These are phyloP conservation scores for Sipunculus nudus DNA, from an alignment of 2,888 invertebrate genomes.

Conservation along the genomic window DNA sequence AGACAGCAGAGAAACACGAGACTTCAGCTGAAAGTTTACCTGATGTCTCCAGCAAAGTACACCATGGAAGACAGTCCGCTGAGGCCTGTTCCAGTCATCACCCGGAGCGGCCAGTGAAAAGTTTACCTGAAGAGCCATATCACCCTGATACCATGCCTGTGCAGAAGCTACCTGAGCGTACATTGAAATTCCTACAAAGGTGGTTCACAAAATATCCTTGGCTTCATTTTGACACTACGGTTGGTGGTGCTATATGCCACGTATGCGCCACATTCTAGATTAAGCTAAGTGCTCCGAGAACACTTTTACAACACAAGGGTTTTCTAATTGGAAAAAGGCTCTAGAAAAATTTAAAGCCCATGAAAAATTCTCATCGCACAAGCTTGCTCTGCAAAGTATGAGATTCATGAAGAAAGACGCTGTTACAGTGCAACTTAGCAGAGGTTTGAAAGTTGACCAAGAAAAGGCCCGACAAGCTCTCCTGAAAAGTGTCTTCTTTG, in stretches of 20 bases:
- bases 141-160: not conserved
- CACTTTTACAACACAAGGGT: not conserved
- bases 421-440: not conserved
- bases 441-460: not conserved
- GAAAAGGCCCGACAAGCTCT: not conserved
- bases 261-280: no score
- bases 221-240: not conserved
- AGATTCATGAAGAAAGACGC: no score
- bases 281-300: not conserved
- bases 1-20: no score
- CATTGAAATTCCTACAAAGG: not conserved
- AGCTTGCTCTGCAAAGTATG: no score
- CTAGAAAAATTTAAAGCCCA: not conserved
- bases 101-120: no score
- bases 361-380: no score
- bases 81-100: no score
- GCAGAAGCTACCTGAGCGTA: no score
- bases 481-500: slow-evolving; percentile 1
- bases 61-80: no score
- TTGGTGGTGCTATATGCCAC: not conserved
- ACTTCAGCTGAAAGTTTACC: no score
- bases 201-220: not conserved
- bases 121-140: not conserved
- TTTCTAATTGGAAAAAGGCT: not conserved
- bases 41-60: no score